Evolutionary conservation across 2,797 vertebrate genomes (phyloP).

Genomic region (Notamacropus eugenii): DNA sequence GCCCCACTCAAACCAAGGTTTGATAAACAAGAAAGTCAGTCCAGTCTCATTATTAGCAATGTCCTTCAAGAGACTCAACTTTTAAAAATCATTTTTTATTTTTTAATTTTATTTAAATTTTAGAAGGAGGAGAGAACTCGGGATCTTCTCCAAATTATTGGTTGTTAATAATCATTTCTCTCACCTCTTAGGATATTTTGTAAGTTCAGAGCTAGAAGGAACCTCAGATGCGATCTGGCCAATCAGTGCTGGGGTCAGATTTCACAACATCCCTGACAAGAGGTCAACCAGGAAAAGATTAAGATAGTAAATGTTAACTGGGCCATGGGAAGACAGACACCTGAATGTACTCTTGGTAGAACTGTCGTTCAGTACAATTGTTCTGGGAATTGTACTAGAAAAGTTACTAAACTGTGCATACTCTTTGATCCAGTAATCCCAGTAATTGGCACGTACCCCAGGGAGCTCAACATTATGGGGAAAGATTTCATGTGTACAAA

Average conservation of each 20-base stretch:
- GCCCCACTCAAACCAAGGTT: background rate
- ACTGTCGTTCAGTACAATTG: background rate
- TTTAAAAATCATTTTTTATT: background rate
- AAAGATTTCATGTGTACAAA: background rate
- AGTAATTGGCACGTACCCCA: background rate
- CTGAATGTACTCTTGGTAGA: background rate
- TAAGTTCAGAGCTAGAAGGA: no score
- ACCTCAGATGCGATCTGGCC: no score
- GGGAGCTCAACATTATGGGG: background rate
- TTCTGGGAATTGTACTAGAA: slow-evolving; percentile 14
- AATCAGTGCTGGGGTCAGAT: background rate
- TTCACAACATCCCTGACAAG: background rate
- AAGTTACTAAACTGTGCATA: background rate
- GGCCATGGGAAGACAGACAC: background rate
- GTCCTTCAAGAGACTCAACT: background rate
- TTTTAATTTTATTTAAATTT: no score
- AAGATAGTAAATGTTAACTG: background rate
- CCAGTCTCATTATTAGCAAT: background rate
- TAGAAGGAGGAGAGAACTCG: background rate
- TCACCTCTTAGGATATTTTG: no score
- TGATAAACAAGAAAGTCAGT: background rate
- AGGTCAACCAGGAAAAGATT: background rate
- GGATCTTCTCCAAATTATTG: background rate
- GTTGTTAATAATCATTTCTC: background rate
- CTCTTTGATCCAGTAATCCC: background rate